Evolutionary conservation across 2,113 vertebrate species (phyloP).

Genomic region (Thamnophis sirtalis): DNA sequence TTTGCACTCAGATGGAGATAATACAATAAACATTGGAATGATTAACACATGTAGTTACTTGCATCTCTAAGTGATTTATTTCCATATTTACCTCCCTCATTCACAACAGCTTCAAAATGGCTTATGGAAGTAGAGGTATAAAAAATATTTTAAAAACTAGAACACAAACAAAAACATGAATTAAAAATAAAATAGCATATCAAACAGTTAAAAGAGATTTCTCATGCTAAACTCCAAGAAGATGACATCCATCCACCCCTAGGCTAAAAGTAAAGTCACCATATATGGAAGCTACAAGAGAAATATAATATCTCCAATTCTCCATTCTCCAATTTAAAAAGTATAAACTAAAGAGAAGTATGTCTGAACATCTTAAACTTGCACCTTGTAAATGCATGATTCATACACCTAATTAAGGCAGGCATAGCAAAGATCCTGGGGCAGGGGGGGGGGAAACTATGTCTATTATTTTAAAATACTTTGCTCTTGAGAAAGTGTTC

Average conservation of each 20-base stretch:
- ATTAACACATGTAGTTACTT: background rate
- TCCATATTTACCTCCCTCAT: background rate
- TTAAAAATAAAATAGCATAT: background rate
- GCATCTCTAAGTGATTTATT: background rate
- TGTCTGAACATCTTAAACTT: background rate
- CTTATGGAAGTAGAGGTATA: background rate
- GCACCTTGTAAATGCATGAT: background rate
- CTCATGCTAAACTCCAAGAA: background rate
- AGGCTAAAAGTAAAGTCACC: background rate
- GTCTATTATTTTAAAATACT: background rate
- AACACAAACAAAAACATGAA: background rate
- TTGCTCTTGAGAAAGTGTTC: background rate
- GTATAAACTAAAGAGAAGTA: background rate
- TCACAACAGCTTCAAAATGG: background rate
- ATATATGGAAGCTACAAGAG: background rate
- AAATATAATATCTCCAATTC: background rate
- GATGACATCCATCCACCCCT: background rate
- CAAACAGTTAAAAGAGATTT: background rate
- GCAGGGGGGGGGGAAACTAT: background rate
- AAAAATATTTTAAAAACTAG: background rate
- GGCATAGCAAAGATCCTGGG: background rate
- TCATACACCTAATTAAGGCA: background rate
- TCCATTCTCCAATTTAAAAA: background rate
- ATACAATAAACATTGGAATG: background rate
- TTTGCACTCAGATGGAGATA: background rate